These are phyloP conservation scores for Orthosia gracilis DNA, from an alignment of 2,888 invertebrate genomes.

Conservation along the genomic window DNA sequence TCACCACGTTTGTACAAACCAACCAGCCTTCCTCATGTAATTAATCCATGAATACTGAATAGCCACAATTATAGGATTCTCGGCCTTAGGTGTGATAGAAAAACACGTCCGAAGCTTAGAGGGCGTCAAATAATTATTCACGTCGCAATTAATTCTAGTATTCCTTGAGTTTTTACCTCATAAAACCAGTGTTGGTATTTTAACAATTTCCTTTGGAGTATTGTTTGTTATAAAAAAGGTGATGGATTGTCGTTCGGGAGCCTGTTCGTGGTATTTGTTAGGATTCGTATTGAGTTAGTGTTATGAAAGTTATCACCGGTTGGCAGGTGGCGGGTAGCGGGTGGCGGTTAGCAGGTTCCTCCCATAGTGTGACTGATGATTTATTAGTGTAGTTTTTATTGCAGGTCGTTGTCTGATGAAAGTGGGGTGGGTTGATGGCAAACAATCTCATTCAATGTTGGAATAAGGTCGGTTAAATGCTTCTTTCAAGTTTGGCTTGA, in stretches of 20 bases:
- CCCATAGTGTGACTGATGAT: slow-evolving; percentile 25
- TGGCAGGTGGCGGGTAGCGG: not conserved
- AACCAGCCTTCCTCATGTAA: slow-evolving; percentile 47
- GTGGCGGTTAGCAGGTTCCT: not conserved
- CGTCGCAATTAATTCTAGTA: slow-evolving; percentile 74
- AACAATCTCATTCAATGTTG: slow-evolving; percentile 10
- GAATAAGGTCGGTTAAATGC: not conserved
- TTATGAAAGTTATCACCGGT: slow-evolving; percentile 14
- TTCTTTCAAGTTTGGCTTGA: not conserved
- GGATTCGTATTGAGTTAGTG: slow-evolving; percentile 30
- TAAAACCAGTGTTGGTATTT: slow-evolving; percentile 73
- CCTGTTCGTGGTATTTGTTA: slow-evolving; percentile 45
- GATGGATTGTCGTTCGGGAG: slow-evolving; percentile 47
- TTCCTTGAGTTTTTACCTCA: slow-evolving; percentile 72
- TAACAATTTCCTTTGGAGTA: slow-evolving; percentile 80
- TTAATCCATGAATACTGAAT: slow-evolving; percentile 59
- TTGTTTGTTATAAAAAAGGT: slow-evolving; percentile 69
- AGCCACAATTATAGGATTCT: slow-evolving; percentile 70
- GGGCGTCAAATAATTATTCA: slow-evolving; percentile 78
- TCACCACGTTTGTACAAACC: slow-evolving; percentile 15
- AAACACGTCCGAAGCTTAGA: slow-evolving; percentile 46
- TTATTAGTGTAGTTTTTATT: slow-evolving; percentile 42
- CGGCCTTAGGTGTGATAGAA: slow-evolving; percentile 45
- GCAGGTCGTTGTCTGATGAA: slow-evolving; percentile 4
- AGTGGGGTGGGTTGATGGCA: not conserved